Evolutionary conservation across 2,888 invertebrate genomes (phyloP), one percentile per base, ranked within the genome.

Genomic region (Nomada fucata): DNA sequence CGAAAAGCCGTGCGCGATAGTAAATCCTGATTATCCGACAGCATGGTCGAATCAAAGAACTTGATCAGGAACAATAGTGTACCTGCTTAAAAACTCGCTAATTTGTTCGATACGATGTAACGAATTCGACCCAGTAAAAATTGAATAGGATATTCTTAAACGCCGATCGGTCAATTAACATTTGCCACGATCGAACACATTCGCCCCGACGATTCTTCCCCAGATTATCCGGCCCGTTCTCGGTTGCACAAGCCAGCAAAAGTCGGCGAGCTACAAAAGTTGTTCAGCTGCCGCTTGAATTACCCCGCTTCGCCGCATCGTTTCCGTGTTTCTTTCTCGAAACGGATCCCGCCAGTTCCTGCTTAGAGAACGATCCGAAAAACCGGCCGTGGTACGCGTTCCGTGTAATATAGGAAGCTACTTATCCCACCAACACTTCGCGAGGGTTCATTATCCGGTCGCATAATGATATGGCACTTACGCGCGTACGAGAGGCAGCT

Each of bases 401-500:
- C 50, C 76, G 60, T 79, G 78, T 77, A 79, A 88, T 79, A 75
- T 85, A 86, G 87, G 79, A 88, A 88, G 88, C 89, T 85, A 88
- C 86, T 88, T 88, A 87, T 83, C 78, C 87, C 73, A 65, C 77
- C 82, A 76, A 71, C 77, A 79, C 87, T 86, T 74, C 64, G 74
- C 75, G 77, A 80, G 61, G 79, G 85, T 87, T 89, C 83, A 89
- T 89, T 89, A 88, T 89, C 83, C 85, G 47, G 70, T 73, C 83
- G 86, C 85, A 86, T 89, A 88, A 89, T 86, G 89, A 88, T 88
- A 89, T 64, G 89, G 89, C 87, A 89, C 89, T 89, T 89, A 86
- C 69, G 85, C 71, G 81, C 84, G 82, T 84, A 84, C 77, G 75
- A 78, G 83, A 82, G 70, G 87, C 86, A 85, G 88, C 85, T 88